These are phyloP conservation scores for Sericinus montela DNA, from an alignment of 2,888 invertebrate species.

Conservation along the genomic window DNA sequence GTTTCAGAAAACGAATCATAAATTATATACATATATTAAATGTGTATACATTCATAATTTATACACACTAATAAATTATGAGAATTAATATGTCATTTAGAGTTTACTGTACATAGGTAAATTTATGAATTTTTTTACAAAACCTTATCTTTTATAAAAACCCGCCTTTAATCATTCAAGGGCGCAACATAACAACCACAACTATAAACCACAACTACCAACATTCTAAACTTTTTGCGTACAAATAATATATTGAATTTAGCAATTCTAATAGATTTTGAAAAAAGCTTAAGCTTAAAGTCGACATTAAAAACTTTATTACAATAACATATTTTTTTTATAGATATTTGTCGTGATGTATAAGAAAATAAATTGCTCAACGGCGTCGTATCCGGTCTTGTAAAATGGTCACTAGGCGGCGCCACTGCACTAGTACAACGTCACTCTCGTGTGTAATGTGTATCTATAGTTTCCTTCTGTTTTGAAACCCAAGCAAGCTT, in stretches of 20 bases:
- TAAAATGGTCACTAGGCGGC: conserved; percentile 60
- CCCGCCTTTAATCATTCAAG: conserved; percentile 13
- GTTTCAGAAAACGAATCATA: too few species aligned
- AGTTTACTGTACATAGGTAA: too few species aligned
- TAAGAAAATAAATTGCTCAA: conserved; percentile 37
- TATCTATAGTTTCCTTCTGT: conserved; percentile 80
- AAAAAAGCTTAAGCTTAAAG: not conserved
- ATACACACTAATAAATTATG: too few species aligned
- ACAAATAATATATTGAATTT: not conserved
- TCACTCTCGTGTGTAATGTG: conserved; percentile 67
- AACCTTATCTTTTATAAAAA: conserved; percentile 13
- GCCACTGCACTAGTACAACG: conserved; percentile 53
- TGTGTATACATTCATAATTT: too few species aligned
- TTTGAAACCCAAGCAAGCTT: conserved; percentile 81
- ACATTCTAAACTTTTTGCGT: conserved; percentile 1
- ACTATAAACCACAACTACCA: conserved; percentile 8
- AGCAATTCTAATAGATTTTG: not conserved
- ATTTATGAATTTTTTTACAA: too few species aligned
- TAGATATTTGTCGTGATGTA: conserved; percentile 20
- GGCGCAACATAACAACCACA: conserved; percentile 14
- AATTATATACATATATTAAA: too few species aligned
- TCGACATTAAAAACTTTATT: not conserved
- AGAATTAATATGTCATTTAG: too few species aligned
- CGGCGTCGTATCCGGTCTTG: conserved; percentile 51
- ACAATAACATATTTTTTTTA: not conserved